Evolutionary conservation across 2,113 vertebrate genomes (phyloP).

Genomic region (Geococcyx californianus): DNA sequence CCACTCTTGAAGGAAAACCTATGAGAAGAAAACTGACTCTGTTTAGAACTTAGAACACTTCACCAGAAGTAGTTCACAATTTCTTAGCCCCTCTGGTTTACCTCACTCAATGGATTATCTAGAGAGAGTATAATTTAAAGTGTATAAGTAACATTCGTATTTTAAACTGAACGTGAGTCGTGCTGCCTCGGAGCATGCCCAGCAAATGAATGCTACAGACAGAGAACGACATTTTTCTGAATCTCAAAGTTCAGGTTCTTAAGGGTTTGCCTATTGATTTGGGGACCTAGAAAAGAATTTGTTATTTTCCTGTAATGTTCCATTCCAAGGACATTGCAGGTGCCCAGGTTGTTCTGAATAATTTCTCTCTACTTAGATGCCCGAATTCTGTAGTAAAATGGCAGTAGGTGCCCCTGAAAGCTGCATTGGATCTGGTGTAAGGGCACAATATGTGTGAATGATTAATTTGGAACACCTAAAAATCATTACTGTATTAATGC

Average conservation of each 20-base stretch:
- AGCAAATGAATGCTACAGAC: background rate
- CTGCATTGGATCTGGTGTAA: background rate
- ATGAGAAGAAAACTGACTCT: background rate
- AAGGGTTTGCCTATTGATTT: background rate
- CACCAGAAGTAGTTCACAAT: background rate
- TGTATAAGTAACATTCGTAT: background rate
- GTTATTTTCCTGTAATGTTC: background rate
- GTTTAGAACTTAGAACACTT: background rate
- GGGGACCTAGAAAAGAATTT: background rate
- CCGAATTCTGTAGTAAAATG: background rate
- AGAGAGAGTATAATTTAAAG: background rate
- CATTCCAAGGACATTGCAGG: background rate
- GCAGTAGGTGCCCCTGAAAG: background rate
- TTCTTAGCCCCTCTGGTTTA: background rate
- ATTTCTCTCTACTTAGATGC: background rate
- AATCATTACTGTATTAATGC: background rate
- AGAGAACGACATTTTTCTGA: background rate
- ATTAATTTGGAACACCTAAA: constrained; percentile 27
- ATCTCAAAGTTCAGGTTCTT: background rate
- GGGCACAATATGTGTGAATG: background rate
- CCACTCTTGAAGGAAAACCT: background rate
- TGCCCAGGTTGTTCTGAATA: background rate
- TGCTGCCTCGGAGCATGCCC: background rate
- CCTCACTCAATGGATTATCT: background rate
- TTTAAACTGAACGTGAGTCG: accelerated